phyloP scores from a whole-genome alignment of 1,140 invertebrate species.

The Globodera rostochiensis region DNA sequence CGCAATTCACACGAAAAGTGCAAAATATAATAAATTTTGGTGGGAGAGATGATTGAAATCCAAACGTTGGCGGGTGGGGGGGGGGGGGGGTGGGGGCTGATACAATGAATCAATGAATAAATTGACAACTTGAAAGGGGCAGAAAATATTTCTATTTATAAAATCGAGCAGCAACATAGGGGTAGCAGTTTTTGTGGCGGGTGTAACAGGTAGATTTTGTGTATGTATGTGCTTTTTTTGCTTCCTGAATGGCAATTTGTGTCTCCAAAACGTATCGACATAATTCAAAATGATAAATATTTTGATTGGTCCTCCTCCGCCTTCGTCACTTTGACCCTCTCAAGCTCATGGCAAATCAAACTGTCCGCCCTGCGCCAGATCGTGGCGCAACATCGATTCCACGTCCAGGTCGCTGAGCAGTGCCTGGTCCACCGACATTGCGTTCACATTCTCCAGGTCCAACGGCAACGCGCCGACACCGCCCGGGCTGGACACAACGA shows the following conservation, averaged over 20 bases:
- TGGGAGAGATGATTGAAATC: background rate
- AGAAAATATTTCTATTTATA: no score
- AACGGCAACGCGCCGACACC: slow-evolving; percentile 15
- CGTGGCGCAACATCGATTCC: slow-evolving; percentile 37
- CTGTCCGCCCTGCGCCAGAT: slow-evolving; percentile 29
- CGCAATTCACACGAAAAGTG: background rate
- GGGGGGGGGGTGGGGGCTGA: no score
- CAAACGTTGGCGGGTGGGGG: no score
- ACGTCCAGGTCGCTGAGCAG: slow-evolving; percentile 29
- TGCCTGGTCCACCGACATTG: slow-evolving; percentile 26
- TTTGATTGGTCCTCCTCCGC: no score
- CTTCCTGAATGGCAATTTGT: no score
- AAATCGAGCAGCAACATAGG: no score
- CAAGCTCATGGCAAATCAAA: slow-evolving; percentile 29
- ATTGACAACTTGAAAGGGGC: background rate
- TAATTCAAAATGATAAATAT: no score
- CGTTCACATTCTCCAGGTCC: slow-evolving; percentile 39
- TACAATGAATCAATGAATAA: background rate
- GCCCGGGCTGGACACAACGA: background rate
- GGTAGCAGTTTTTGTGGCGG: no score
- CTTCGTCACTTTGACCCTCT: no score
- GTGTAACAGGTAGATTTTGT: no score
- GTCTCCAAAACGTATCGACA: no score
- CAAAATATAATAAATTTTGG: background rate
- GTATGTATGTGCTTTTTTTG: no score